phyloP scores from a whole-genome alignment of 1,140 invertebrate species.

The Diorhabda carinulata region DNA sequence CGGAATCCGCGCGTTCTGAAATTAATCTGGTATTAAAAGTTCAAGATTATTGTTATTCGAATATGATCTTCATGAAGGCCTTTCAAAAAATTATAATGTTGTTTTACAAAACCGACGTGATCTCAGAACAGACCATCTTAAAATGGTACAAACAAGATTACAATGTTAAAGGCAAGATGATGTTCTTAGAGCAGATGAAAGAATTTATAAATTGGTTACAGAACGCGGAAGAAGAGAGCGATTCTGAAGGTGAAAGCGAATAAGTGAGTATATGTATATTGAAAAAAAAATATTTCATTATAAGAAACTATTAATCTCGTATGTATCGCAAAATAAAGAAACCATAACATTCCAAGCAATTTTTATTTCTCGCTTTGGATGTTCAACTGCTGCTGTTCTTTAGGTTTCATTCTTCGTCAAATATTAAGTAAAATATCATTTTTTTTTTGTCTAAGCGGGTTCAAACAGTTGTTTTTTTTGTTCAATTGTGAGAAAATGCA shows the following conservation, averaged over 20 bases:
- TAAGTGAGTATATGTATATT: conserved; percentile 30
- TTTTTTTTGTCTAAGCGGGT: too few species aligned
- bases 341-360: too few species aligned
- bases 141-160: conserved; percentile 93
- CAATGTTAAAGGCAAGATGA: conserved; percentile 90
- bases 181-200: conserved; percentile 96
- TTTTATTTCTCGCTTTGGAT: too few species aligned
- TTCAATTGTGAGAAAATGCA: too few species aligned
- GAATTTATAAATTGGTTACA: conserved; percentile 96
- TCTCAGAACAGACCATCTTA: conserved; percentile 87
- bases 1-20: conserved; percentile 77
- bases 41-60: conserved; percentile 97
- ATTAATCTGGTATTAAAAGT: conserved; percentile 83
- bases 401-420: too few species aligned
- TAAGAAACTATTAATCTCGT: too few species aligned
- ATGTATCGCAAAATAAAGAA: too few species aligned
- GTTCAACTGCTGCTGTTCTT: too few species aligned
- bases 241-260: conserved; percentile 49
- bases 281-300: too few species aligned
- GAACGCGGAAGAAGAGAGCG: conserved; percentile 86
- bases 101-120: conserved; percentile 91
- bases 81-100: conserved; percentile 96
- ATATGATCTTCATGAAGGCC: conserved; percentile 98
- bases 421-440: too few species aligned
- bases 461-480: too few species aligned